Conservation (phyloP, 2,888 invertebrate genomes). For the Coenonympha glycerion region DNA sequence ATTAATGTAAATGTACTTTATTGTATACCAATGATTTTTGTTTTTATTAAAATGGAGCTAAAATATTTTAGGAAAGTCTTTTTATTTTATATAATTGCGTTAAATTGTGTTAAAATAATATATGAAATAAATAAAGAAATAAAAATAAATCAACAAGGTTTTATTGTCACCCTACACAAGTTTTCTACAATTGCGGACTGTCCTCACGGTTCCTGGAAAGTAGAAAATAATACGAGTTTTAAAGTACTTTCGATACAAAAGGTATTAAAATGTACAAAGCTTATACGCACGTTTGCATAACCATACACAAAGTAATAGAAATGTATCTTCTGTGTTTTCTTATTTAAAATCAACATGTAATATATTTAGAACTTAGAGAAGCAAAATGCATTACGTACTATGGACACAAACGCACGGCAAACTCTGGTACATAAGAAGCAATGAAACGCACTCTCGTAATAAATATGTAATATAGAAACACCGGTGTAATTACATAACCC, state of each 20-base stretch:
- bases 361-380: too few relatives aligned
- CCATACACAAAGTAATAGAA: too few relatives aligned
- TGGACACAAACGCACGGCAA: not conserved
- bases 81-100: not conserved
- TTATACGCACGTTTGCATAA: not conserved
- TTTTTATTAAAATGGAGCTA: not conserved
- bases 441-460: slow-evolving; percentile 42
- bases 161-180: slow-evolving; percentile 25
- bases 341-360: too few relatives aligned
- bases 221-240: slow-evolving; percentile 8
- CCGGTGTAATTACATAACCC: slow-evolving; percentile 3
- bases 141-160: slow-evolving; percentile 16
- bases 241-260: not conserved
- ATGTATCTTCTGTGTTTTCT: too few relatives aligned
- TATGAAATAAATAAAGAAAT: slow-evolving; percentile 18
- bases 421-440: not conserved
- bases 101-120: slow-evolving; percentile 2
- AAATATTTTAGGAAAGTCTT: not conserved
- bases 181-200: slow-evolving; percentile 27
- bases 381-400: not conserved
- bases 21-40: not conserved
- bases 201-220: slow-evolving; percentile 26
- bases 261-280: not conserved
- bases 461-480: slow-evolving; percentile 44
- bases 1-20: not conserved